A percentile compares a stretch with the other conserved stretches of the same genome.
Evolutionary conservation across 2,113 vertebrate species (phyloP).

Genomic region (human (Homo sapiens)): DNA sequence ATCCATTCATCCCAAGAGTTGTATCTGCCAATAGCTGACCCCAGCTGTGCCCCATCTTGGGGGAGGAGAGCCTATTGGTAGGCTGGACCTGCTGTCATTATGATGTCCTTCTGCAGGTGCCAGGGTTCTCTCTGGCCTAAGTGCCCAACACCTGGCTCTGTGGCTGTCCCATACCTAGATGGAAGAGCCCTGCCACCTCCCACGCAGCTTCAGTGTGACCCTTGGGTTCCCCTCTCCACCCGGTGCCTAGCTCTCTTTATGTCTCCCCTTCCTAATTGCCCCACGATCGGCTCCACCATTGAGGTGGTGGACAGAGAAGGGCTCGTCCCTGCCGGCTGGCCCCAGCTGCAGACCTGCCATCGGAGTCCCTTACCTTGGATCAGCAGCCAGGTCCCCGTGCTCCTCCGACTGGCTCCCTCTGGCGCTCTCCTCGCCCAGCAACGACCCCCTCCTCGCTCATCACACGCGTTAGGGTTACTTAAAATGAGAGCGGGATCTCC

Average conservation of each 20-base stretch:
- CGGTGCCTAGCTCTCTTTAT: background rate
- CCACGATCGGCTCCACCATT: background rate
- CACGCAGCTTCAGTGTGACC: background rate
- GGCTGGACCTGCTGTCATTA: background rate
- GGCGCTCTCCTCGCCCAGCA: background rate
- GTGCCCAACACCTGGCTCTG: background rate
- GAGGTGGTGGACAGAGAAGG: background rate
- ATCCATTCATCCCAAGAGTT: background rate
- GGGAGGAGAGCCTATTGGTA: background rate
- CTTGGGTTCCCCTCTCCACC: background rate
- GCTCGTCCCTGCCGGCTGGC: background rate
- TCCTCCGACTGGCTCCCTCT: conserved; percentile 30
- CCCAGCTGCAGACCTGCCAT: background rate
- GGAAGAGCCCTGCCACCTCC: background rate
- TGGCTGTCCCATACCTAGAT: background rate
- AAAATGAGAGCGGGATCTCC: conserved; percentile 80
- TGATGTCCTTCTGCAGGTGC: background rate
- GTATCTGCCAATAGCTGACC: background rate
- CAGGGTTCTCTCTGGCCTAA: background rate
- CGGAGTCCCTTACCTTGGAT: conserved; percentile 53
- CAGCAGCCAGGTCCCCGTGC: background rate
- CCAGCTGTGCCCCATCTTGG: background rate
- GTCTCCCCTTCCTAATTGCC: background rate
- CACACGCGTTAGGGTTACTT: conserved; percentile 79
- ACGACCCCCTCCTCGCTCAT: conserved; percentile 60